A percentile compares a stretch with the other conserved stretches of the same genome.
Conservation (phyloP, 2,797 vertebrate species). For the Silurus aristotelis region DNA sequence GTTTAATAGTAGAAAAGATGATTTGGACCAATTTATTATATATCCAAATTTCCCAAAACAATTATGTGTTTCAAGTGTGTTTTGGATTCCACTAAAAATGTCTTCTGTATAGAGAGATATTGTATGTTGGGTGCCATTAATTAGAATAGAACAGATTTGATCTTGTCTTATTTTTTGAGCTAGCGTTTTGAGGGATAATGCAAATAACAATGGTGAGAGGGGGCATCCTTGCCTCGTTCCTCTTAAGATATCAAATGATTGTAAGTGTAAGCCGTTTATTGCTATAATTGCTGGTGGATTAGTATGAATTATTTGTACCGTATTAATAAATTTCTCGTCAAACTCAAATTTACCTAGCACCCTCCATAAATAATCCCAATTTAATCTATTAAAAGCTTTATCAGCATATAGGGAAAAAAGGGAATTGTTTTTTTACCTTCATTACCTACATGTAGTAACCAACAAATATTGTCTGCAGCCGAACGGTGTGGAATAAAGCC, state of each 20-base stretch:
- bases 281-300: neutral
- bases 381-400: neutral
- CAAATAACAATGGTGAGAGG: neutral
- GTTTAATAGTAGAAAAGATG: neutral
- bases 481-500: neutral
- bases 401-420: neutral
- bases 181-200: neutral
- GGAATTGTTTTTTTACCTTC: no score
- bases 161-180: neutral
- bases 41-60: neutral
- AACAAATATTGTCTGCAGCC: neutral
- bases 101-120: neutral
- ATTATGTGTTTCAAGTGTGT: neutral
- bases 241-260: neutral
- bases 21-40: neutral
- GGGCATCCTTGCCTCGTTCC: neutral
- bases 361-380: neutral
- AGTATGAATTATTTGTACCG: neutral
- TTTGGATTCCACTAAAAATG: neutral
- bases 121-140: neutral
- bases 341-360: neutral
- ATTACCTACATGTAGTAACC: neutral
- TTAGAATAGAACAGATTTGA: neutral
- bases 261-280: neutral
- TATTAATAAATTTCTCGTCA: neutral